A percentile compares a stretch with the other conserved stretches of the same genome.
These are phyloP conservation scores for Forbesichthys agassizii DNA, from an alignment of 2,113 vertebrate species.

Conservation along the genomic window DNA sequence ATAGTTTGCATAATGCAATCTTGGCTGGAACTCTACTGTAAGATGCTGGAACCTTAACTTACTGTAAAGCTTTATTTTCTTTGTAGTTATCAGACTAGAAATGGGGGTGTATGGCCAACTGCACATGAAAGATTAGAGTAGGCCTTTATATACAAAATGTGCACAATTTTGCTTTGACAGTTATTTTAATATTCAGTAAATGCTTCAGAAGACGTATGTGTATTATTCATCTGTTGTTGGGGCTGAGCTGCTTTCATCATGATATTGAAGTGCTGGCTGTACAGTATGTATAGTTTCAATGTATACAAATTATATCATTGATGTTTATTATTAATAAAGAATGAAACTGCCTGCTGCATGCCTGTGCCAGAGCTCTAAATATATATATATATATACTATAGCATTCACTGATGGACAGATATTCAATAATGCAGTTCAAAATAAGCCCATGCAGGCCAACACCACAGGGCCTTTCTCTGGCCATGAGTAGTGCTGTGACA, in stretches of 20 bases:
- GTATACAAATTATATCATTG: conserved; percentile 55
- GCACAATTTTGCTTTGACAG: conserved; percentile 10
- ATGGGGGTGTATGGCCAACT: no score
- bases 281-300: conserved; percentile 53
- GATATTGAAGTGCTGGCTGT: conserved; percentile 11
- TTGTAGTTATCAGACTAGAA: no score
- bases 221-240: background rate
- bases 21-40: no score
- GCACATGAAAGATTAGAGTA: no score
- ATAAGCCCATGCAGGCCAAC: conserved; percentile 14
- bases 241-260: conserved; percentile 10
- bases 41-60: no score
- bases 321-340: conserved; percentile 66
- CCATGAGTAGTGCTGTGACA: conserved; percentile 20
- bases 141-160: no score
- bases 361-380: conserved; percentile 41
- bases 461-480: background rate
- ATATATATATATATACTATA: conserved; percentile 45
- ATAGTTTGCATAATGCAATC: no score
- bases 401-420: conserved; percentile 49
- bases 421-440: conserved; percentile 58
- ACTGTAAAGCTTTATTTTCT: no score
- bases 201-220: conserved; percentile 5
- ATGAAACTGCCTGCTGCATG: conserved; percentile 60
- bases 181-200: conserved; percentile 5